Evolutionary conservation across 1,140 invertebrate species (phyloP).

Genomic region (Trachymyrmex septentrionalis): DNA sequence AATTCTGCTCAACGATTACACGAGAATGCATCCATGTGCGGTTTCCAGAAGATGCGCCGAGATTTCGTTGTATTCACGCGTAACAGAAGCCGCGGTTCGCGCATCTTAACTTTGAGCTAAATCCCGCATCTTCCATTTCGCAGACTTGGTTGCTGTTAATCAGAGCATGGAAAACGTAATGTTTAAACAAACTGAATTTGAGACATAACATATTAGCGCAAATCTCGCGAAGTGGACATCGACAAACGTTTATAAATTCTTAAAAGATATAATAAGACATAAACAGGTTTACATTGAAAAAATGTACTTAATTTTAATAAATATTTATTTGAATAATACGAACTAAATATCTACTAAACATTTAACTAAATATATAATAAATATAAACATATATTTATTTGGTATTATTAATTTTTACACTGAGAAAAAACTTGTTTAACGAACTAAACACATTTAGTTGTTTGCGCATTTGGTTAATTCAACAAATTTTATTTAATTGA

Average conservation of each 20-base stretch:
- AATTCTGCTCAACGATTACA: slow-evolving; percentile 43
- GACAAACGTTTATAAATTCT: background rate
- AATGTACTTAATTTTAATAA: no score
- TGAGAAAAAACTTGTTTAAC: no score
- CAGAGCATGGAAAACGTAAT: background rate
- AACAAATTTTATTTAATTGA: no score
- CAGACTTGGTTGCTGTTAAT: slow-evolving; percentile 35
- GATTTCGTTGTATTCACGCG: slow-evolving; percentile 29
- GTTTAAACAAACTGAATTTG: background rate
- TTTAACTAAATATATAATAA: no score
- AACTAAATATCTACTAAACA: no score
- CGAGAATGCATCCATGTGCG: slow-evolving; percentile 47
- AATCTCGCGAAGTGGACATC: background rate
- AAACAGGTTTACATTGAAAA: background rate
- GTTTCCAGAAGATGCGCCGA: slow-evolving; percentile 40
- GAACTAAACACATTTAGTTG: no score
- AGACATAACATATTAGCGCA: background rate
- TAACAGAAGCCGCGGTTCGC: slow-evolving; percentile 28
- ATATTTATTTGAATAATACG: no score
- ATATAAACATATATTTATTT: no score
- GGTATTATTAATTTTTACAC: no score
- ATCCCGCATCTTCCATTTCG: background rate
- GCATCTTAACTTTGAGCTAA: slow-evolving; percentile 26
- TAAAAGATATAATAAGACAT: background rate
- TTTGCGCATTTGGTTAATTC: no score